Percentiles rank a stretch among this genome's conserved stretches.
Conservation (phyloP, 2,888 invertebrate species). For the Tipula lateralis region DNA sequence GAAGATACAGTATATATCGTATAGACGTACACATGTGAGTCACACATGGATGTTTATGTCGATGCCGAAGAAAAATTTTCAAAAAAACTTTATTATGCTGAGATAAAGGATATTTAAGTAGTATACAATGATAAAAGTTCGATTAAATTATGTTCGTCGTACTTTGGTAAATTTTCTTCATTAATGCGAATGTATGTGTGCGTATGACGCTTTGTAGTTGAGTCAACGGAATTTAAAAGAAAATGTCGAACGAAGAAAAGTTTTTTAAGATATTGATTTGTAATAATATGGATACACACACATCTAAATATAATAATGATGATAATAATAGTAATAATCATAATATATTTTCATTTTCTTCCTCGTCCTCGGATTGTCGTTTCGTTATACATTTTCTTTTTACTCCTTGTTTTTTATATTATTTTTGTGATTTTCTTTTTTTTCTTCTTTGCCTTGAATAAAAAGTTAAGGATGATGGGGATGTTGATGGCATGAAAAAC, state of each 20-base stretch:
- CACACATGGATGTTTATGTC: background rate
- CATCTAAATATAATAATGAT: background rate
- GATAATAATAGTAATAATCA: conserved; percentile 19
- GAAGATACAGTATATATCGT: background rate
- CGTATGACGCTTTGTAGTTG: no score
- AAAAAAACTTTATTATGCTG: background rate
- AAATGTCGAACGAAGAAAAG: background rate
- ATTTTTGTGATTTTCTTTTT: background rate
- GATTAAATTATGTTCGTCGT: background rate
- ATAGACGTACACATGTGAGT: background rate
- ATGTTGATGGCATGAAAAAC: background rate
- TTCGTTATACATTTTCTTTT: background rate
- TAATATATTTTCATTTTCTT: background rate
- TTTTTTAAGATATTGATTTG: background rate
- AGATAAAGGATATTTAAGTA: background rate
- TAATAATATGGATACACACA: background rate
- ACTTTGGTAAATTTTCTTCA: background rate
- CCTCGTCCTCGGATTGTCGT: background rate
- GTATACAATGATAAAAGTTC: background rate
- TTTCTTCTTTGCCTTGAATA: background rate
- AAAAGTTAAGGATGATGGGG: background rate
- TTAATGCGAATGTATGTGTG: background rate
- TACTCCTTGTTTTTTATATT: background rate
- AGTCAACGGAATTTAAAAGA: background rate
- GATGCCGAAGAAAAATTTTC: background rate